Conservation (phyloP, 2,797 vertebrate species). For the Cyprinella venusta region DNA sequence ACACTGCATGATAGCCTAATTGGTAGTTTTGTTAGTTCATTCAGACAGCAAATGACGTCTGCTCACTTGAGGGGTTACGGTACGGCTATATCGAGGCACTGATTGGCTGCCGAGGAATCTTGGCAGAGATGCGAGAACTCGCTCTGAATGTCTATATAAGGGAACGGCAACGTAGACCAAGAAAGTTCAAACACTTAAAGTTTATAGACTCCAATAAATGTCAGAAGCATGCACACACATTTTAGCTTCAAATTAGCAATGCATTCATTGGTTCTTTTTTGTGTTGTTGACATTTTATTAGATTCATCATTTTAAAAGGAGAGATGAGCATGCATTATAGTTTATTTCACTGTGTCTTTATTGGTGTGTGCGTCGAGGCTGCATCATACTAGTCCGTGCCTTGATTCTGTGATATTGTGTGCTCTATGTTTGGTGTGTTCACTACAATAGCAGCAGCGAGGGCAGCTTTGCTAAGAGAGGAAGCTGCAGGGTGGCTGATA, state of each 20-base stretch:
- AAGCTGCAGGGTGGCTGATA: slow-evolving; percentile 72
- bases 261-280: slow-evolving; percentile 8
- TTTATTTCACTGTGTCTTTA: neutral
- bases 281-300: neutral
- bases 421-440: slow-evolving; percentile 49
- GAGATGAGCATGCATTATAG: neutral
- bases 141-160: slow-evolving; percentile 79
- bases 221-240: slow-evolving; percentile 64
- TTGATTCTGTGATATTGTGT: slow-evolving; percentile 41
- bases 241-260: slow-evolving; percentile 43
- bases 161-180: slow-evolving; percentile 63
- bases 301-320: neutral
- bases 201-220: slow-evolving; percentile 50
- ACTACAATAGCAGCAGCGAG: slow-evolving; percentile 57
- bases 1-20: slow-evolving; percentile 21
- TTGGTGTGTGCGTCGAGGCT: neutral
- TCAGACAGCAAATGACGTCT: slow-evolving; percentile 38
- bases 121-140: slow-evolving; percentile 66
- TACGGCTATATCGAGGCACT: neutral
- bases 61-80: slow-evolving; percentile 26
- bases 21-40: slow-evolving; percentile 20
- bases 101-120: slow-evolving; percentile 64
- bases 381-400: slow-evolving; percentile 21
- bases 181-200: slow-evolving; percentile 39
- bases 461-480: slow-evolving; percentile 67